Percentiles rank a stretch among this genome's conserved stretches.
Conservation (phyloP, 2,888 invertebrate species). For the Tridacna gigas region DNA sequence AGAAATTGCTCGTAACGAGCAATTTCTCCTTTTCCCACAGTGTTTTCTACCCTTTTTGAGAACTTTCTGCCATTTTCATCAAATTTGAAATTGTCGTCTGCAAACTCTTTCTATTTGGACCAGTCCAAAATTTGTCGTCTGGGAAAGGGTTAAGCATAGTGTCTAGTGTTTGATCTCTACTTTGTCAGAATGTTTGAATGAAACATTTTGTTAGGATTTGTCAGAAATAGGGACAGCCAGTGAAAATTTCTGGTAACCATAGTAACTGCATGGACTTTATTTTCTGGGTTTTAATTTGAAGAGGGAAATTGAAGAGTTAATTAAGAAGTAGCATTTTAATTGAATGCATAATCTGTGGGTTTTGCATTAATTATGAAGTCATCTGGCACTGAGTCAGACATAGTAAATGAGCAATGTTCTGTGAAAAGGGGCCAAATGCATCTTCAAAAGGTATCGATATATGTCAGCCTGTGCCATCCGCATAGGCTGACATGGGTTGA, state of each 20-base stretch:
- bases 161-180: not conserved
- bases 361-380: slow-evolving; percentile 12
- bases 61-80: not conserved
- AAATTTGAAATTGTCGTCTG: not conserved
- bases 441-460: too few relatives aligned
- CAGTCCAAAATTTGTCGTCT: not conserved
- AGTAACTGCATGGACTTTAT: slow-evolving; percentile 1
- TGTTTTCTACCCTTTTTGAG: not conserved
- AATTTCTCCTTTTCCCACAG: not conserved
- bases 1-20: not conserved
- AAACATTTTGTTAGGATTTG: too few relatives aligned
- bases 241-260: slow-evolving; percentile 11
- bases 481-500: too few relatives aligned
- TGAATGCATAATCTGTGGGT: slow-evolving; percentile 4
- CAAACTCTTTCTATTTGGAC: not conserved
- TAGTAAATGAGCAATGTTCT: too few relatives aligned
- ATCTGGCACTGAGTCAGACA: not conserved
- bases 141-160: not conserved
- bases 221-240: not conserved
- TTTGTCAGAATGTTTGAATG: not conserved
- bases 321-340: not conserved
- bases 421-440: too few relatives aligned
- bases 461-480: too few relatives aligned
- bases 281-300: slow-evolving; percentile 17
- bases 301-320: slow-evolving; percentile 16